A percentile compares a stretch with the other conserved stretches of the same genome.
Conservation (phyloP, 2,797 vertebrate species). For the Ctenopoma multispine region DNA sequence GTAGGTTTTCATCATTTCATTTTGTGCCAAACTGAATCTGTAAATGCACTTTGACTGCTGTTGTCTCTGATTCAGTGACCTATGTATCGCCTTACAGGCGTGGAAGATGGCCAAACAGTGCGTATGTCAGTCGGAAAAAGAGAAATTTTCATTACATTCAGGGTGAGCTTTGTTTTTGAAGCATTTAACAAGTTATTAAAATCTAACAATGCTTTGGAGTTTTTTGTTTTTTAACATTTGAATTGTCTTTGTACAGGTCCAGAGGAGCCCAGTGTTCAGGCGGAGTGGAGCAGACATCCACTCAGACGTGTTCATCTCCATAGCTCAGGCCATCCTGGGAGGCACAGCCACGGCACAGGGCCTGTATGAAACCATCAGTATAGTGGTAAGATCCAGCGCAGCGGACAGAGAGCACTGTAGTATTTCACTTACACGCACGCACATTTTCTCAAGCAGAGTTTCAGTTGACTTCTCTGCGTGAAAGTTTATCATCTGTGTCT, state of each 20-base stretch:
- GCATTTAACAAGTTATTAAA: background rate
- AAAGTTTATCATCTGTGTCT: background rate
- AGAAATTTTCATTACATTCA: slow-evolving; percentile 94
- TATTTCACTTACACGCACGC: too few relatives aligned
- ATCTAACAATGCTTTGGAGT: rapidly evolving
- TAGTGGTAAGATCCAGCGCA: slow-evolving; percentile 28
- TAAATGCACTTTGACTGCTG: background rate
- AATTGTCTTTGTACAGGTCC: slow-evolving; percentile 84
- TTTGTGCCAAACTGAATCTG: background rate
- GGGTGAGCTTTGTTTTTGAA: slow-evolving; percentile 78
- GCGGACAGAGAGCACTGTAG: background rate
- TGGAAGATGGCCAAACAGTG: slow-evolving; percentile 93
- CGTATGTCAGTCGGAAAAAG: slow-evolving; percentile 90
- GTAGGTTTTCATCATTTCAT: slow-evolving; percentile 75
- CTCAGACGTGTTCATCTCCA: slow-evolving; percentile 89
- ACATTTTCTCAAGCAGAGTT: background rate
- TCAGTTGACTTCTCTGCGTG: background rate
- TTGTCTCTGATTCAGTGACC: background rate
- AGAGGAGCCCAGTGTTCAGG: slow-evolving; percentile 91
- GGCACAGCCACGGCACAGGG: slow-evolving; percentile 90
- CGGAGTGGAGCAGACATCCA: slow-evolving; percentile 92
- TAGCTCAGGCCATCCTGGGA: slow-evolving; percentile 94
- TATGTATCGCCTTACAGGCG: slow-evolving; percentile 82
- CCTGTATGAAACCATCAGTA: slow-evolving; percentile 88
- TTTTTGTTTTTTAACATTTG: background rate